Conservation (phyloP, 2,888 invertebrate species). For the Drosophila hamatofila region DNA sequence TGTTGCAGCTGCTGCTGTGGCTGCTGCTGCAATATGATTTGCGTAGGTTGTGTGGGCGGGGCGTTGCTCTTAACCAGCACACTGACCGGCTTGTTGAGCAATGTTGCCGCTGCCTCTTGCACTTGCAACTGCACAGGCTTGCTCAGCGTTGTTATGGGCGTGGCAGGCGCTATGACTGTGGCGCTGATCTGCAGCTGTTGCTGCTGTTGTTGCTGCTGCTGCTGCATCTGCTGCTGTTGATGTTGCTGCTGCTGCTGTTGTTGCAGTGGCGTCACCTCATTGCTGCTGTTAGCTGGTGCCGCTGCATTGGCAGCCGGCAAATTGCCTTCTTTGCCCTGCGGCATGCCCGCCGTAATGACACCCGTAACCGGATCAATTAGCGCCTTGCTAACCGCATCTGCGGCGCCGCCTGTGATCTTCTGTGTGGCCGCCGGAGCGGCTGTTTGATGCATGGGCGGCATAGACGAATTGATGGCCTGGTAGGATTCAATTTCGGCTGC, state of each 20-base stretch:
- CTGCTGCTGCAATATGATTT: constrained; percentile 57
- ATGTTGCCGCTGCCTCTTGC: constrained; percentile 56
- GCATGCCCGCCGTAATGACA: constrained; percentile 88
- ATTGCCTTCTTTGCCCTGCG: constrained; percentile 88
- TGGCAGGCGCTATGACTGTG: constrained; percentile 65
- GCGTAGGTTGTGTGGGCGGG: constrained; percentile 42
- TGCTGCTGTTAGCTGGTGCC: constrained; percentile 63
- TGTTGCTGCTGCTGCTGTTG: constrained; percentile 49
- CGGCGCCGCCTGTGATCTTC: constrained; percentile 82
- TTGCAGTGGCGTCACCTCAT: constrained; percentile 29
- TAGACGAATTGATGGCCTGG: constrained; percentile 74
- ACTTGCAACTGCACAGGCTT: constrained; percentile 73
- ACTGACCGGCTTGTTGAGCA: constrained; percentile 80
- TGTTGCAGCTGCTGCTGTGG: constrained; percentile 51
- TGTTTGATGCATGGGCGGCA: constrained; percentile 81
- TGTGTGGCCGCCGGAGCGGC: constrained; percentile 76
- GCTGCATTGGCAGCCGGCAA: constrained; percentile 79
- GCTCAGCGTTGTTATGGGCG: constrained; percentile 69
- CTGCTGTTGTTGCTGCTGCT: constrained; percentile 53
- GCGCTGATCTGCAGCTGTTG: constrained; percentile 54
- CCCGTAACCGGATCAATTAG: constrained; percentile 92
- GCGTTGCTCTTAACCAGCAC: constrained; percentile 82
- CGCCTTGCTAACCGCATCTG: constrained; percentile 87
- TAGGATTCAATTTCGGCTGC: constrained; percentile 83
- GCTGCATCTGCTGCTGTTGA: constrained; percentile 47